Evolutionary conservation across 2,888 invertebrate genomes (phyloP).

Genomic region (Catotricha subobsoleta): DNA sequence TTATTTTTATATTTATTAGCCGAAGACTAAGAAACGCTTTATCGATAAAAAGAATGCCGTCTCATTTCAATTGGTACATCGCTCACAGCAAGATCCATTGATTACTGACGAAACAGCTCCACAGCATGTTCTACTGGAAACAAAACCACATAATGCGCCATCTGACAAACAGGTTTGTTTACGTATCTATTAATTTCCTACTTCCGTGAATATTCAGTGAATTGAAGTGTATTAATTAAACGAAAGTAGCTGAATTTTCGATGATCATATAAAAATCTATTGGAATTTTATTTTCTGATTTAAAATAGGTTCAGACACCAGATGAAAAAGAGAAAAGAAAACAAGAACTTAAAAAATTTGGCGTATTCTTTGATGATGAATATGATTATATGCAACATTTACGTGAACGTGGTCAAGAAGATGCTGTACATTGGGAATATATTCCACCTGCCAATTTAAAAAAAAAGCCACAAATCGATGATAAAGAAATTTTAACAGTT

Average conservation of each 20-base stretch:
- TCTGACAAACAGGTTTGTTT: neutral
- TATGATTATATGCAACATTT: conserved; percentile 91
- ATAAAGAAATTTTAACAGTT: conserved; percentile 15
- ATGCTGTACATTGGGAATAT: conserved; percentile 26
- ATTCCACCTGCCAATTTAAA: conserved; percentile 23
- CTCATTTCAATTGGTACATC: conserved; percentile 80
- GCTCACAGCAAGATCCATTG: conserved; percentile 87
- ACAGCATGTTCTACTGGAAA: conserved; percentile 60
- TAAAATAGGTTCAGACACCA: neutral
- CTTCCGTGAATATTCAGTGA: neutral
- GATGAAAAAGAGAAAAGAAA: conserved; percentile 31
- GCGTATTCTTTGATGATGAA: conserved; percentile 86
- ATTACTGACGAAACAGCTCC: conserved; percentile 77
- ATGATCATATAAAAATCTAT: too few species aligned
- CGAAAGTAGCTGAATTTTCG: too few species aligned
- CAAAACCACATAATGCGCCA: conserved; percentile 17
- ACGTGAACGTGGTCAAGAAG: conserved; percentile 22
- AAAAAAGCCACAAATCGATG: conserved; percentile 11
- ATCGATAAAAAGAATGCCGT: conserved; percentile 83
- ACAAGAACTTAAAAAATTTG: conserved; percentile 67
- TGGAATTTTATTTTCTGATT: too few species aligned
- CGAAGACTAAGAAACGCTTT: conserved; percentile 33
- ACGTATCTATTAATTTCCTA: neutral
- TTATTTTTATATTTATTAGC: neutral
- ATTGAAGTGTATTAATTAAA: neutral